Percentiles rank a stretch among this genome's conserved stretches.
phyloP scores from a whole-genome alignment of 2,888 invertebrate genomes.

The Drosophila recens region DNA sequence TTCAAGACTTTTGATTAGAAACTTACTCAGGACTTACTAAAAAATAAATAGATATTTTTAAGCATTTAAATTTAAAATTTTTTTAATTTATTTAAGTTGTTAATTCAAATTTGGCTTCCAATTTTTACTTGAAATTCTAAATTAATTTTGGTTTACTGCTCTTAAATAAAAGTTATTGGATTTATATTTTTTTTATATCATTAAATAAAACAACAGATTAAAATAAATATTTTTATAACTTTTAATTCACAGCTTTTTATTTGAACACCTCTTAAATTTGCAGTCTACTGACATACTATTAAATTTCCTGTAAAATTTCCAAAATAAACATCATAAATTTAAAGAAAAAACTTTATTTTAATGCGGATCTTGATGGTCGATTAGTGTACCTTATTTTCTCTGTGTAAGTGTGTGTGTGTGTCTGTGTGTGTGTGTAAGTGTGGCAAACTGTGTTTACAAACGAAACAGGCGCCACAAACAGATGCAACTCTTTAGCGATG shows the following conservation, averaged over 20 bases:
- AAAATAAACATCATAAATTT: slow-evolving; percentile 16
- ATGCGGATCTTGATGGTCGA: slow-evolving; percentile 21
- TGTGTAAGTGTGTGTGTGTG: neutral
- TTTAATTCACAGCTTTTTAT: neutral
- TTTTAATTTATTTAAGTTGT: too few species aligned
- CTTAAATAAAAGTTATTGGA: too few species aligned
- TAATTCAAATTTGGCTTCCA: too few species aligned
- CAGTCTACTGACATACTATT: neutral
- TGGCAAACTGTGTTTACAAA: slow-evolving; percentile 4
- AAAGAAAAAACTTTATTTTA: slow-evolving; percentile 9
- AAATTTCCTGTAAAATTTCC: neutral
- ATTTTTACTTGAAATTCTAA: too few species aligned
- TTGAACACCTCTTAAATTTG: neutral
- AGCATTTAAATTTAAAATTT: too few species aligned
- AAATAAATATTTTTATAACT: neutral
- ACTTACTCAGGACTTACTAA: too few species aligned
- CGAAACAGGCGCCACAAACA: slow-evolving; percentile 29
- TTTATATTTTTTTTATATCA: too few species aligned
- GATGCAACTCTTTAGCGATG: slow-evolving; percentile 52
- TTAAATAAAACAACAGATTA: neutral
- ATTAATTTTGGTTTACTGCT: too few species aligned
- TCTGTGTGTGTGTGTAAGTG: neutral
- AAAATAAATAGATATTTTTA: too few species aligned
- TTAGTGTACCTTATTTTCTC: slow-evolving; percentile 30
- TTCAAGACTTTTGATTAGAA: neutral